phyloP scores from a whole-genome alignment of 1,140 invertebrate genomes.

The Lepidostoma basale region DNA sequence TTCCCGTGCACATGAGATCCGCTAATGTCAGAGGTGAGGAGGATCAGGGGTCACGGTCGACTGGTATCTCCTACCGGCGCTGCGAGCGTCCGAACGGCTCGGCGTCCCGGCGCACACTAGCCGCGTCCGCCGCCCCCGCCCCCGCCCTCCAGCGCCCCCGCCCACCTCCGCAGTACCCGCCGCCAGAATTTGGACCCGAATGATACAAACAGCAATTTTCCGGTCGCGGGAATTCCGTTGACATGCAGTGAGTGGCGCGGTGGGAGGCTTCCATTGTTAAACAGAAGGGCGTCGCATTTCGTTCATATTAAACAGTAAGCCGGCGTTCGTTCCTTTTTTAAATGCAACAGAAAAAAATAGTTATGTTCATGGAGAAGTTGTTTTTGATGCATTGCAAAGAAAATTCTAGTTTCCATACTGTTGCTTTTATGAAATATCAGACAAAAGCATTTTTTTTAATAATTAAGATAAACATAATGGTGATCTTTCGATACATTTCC shows the following conservation, averaged over 20 bases:
- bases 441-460: too few relatives aligned
- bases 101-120: slow-evolving; percentile 50
- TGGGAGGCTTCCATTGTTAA: neutral
- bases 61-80: slow-evolving; percentile 1
- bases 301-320: neutral
- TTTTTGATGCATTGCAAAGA: too few relatives aligned
- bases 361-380: too few relatives aligned
- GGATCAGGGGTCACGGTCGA: neutral
- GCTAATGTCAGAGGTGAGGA: neutral
- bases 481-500: too few relatives aligned
- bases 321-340: too few relatives aligned
- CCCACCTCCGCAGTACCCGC: slow-evolving; percentile 52
- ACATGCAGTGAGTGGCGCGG: neutral
- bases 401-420: too few relatives aligned
- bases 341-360: too few relatives aligned
- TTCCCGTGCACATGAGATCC: neutral
- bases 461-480: too few relatives aligned
- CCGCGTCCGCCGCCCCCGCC: slow-evolving; percentile 52
- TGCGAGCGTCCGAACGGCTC: slow-evolving; percentile 43
- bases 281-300: neutral
- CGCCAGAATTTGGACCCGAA: slow-evolving; percentile 50
- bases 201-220: slow-evolving; percentile 50
- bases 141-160: slow-evolving; percentile 54
- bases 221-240: slow-evolving; percentile 27
- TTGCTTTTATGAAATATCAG: too few relatives aligned